Conservation (phyloP, 2,888 invertebrate species). For the Unio pictorum region DNA sequence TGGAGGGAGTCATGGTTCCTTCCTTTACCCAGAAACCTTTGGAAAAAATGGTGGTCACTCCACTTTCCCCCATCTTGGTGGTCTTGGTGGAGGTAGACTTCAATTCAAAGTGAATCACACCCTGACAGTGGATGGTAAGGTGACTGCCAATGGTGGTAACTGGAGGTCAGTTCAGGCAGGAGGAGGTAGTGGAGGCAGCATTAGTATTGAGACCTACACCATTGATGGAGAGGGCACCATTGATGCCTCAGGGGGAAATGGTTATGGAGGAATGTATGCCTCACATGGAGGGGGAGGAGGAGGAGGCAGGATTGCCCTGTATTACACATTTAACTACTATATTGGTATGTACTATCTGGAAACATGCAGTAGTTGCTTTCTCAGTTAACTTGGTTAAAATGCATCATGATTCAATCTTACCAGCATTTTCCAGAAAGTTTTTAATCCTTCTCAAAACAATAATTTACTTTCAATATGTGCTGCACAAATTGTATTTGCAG, state of each 20-base stretch:
- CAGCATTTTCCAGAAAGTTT: no score
- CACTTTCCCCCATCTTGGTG: constrained; percentile 48
- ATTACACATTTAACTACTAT: constrained; percentile 52
- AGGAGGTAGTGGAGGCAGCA: constrained; percentile 57
- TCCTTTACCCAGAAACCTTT: constrained; percentile 40
- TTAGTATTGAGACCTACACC: constrained; percentile 45
- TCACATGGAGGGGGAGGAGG: constrained; percentile 53
- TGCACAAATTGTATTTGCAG: no score
- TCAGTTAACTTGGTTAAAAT: no score
- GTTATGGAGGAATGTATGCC: constrained; percentile 31
- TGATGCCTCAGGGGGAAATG: constrained; percentile 48
- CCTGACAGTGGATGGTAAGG: constrained; percentile 26
- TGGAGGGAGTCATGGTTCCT: constrained; percentile 48
- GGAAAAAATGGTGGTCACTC: constrained; percentile 56
- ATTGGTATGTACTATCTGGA: constrained; percentile 37
- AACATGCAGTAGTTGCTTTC: no score
- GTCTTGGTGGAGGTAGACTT: constrained; percentile 50
- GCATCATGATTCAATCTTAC: no score
- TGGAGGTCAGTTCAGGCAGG: constrained; percentile 49
- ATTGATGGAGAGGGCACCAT: constrained; percentile 51
- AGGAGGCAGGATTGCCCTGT: constrained; percentile 50
- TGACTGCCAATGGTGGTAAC: constrained; percentile 38
- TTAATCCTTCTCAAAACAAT: no score
- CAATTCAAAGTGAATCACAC: constrained; percentile 41
- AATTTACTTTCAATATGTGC: no score